Base-by-base conservation (phyloP, 2,797 vertebrate species). In the Numenius phaeopus region DNA sequence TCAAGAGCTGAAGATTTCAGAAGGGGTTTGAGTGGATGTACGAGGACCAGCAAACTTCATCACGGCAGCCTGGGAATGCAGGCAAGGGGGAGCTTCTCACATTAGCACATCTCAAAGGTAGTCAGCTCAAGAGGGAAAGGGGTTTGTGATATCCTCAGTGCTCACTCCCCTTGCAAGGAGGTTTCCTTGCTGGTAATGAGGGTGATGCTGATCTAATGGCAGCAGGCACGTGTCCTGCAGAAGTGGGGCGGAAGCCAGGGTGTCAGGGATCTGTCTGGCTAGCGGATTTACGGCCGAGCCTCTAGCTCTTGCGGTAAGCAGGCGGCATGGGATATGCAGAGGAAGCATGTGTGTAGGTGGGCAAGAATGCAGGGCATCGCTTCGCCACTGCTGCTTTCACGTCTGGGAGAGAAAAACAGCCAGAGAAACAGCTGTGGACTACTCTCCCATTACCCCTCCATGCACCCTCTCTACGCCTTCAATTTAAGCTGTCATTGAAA, bases 291-390 rank as follows among this genome's bases (percentile, higher is more conserved):
- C 82, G 58, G 73, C 67, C 83, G 2, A 37, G 70, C 73, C 83
- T 89, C 42, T 46, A 21, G 70, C 19, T 30, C 69, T 67, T 37
- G 62, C 9, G 64, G 90, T 71, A 21, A 95, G 91, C 59, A 40
- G 69, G 96, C 90, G 32, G 95, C 90, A 22, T 17, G 30, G 93
- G 95, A 49, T 87, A 91, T 93, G 71, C 8, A 24, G 61, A 65
- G 57, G 54, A 90, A 71, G 93, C 91, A 89, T 90, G 72, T 96
- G 92, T 96, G 95, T 97, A 98, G 96, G 94, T 98, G 95, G 96
- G 81, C 85, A 66, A 94, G 95, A 97, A 97, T 92, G 97, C 75
- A 73, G 95, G 29, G 84, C 90, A 77, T 42, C 39, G 30, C 81
- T 69, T 70, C 8, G 3, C 39, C 26, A 34, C 59, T 66, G 90